These are phyloP conservation scores for Mormyrus lacerda DNA, from an alignment of 2,113 vertebrate genomes.

Conservation along the genomic window DNA sequence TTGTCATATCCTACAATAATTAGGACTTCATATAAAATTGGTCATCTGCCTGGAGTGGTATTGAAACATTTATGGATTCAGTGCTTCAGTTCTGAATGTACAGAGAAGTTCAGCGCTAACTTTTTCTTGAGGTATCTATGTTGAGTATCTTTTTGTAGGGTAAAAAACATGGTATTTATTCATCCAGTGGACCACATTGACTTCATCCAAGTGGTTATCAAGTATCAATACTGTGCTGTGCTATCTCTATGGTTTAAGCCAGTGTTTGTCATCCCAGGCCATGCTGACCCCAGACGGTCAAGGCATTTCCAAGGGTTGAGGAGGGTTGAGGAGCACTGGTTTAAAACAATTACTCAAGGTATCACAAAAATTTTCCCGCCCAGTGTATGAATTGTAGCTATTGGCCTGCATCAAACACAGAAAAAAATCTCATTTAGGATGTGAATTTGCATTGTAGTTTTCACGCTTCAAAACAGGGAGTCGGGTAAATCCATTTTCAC, in stretches of 20 bases:
- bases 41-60: conserved; percentile 1
- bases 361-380: not conserved
- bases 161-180: not conserved
- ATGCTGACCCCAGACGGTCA: not conserved
- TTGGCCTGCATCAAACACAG: not conserved
- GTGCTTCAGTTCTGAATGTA: not conserved
- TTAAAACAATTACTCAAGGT: not conserved
- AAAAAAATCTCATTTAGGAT: not conserved
- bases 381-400: not conserved
- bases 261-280: not conserved
- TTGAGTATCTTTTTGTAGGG: not conserved
- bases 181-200: not conserved
- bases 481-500: not conserved
- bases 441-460: not conserved
- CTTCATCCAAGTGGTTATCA: not conserved
- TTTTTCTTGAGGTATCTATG: not conserved
- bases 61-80: not conserved
- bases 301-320: not conserved
- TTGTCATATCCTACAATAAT: not conserved
- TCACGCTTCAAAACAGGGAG: not conserved
- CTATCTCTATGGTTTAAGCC: not conserved
- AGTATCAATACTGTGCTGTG: not conserved
- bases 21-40: not conserved
- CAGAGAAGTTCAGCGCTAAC: not conserved
- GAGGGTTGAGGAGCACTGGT: not conserved